Base-by-base conservation (phyloP, 2,888 invertebrate genomes). In the Sinodicranocentrus sp. region DNA sequence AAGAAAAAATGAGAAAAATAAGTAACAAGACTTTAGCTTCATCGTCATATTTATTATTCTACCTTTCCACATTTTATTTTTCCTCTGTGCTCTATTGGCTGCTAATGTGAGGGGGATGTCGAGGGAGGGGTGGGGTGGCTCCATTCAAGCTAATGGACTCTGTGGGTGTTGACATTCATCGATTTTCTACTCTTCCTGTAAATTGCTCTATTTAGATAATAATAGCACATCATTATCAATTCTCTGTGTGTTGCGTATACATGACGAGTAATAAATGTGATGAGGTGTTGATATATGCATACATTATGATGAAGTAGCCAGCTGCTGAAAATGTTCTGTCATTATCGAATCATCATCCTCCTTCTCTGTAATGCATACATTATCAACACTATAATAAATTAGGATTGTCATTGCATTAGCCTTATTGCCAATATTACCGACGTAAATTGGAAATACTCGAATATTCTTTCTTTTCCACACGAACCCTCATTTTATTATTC, bases 181-280 rank as follows among this genome's bases (percentile, higher is more conserved):
- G 80, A 80, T 80, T 70, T 72, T 67, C 67, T 33, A 44, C 28
- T 67, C 67, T 79, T 67, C 52, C 65, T 44, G 72, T 80, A 80
- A 80, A 80, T 80, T 80, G 80, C 80, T 80, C 80, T 80, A 80
- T 80, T 80, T 80, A 80, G 80, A 80, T 80, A 80, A 80, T 80
- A 80, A 73, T 80, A 73, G 57, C 23, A 65, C 26, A 65, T 76
- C 80, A 80, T 80, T 80, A 80, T 73, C 72, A 73, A 80, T 72
- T 72, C 80, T 57, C 54, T 33, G 21, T 17, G 6, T 23, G 54
- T 72, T 72, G 59, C 25, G 59, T 33, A 57, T 26, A 17, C 25
- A 48, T 1, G 39, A 52, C n/a, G 21, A 52, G n/a, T 8, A n/a
- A 19, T n/a, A 52, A 19, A 8, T 52, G 52, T 15, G 23, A 23